Evolutionary conservation across 1,140 invertebrate species (phyloP).

Genomic region (Hycleus phaleratus): DNA sequence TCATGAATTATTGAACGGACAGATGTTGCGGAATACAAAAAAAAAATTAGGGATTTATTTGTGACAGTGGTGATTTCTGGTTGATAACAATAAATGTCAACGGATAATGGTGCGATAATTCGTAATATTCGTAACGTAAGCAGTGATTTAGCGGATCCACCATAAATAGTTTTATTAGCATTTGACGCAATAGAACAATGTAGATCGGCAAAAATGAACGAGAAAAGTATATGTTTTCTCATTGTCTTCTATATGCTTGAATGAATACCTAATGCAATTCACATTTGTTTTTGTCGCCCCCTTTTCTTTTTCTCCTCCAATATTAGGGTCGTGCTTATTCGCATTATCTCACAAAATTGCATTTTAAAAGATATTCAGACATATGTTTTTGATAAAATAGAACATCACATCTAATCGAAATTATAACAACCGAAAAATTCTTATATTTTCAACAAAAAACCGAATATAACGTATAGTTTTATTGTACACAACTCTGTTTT

Average conservation of each 20-base stretch:
- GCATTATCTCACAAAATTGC: constrained; percentile 38
- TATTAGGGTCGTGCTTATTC: constrained; percentile 27
- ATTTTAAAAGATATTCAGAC: constrained; percentile 36
- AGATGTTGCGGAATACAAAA: too few relatives aligned
- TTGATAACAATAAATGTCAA: too few relatives aligned
- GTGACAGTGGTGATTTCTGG: too few relatives aligned
- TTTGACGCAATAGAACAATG: constrained; percentile 21
- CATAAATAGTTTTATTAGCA: constrained; percentile 33
- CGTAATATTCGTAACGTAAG: constrained; percentile 1
- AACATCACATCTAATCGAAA: constrained; percentile 8
- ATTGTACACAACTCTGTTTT: too few relatives aligned
- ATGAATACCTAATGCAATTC: constrained; percentile 39
- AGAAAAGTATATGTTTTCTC: constrained; percentile 25
- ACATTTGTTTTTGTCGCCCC: constrained; percentile 40
- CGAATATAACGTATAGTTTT: too few relatives aligned
- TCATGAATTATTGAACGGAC: too few relatives aligned
- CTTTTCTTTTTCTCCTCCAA: constrained; percentile 18
- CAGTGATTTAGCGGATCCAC: constrained; percentile 17
- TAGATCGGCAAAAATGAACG: constrained; percentile 26
- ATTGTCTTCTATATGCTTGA: constrained; percentile 25
- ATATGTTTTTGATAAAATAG: constrained; percentile 39
- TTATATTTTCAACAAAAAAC: too few relatives aligned
- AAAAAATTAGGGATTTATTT: too few relatives aligned
- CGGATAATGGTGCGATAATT: background rate
- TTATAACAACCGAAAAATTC: too few relatives aligned